Evolutionary conservation across 1,140 invertebrate genomes (phyloP).

Genomic region (Dendroctonus ponderosae): DNA sequence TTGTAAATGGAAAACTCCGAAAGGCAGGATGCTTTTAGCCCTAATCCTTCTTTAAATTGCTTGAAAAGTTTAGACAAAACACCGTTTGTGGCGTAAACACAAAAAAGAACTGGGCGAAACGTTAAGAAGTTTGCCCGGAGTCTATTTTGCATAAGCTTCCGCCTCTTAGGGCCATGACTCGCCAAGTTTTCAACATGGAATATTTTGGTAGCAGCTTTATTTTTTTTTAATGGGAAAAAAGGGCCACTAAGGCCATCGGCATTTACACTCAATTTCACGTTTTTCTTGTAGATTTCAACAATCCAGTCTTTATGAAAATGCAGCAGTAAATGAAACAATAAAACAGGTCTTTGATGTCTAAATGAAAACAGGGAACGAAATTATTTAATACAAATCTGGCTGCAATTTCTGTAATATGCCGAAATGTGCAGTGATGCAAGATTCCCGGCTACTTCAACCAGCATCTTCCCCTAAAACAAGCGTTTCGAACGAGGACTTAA

Average conservation of each 20-base stretch:
- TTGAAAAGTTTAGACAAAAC: slow-evolving; percentile 16
- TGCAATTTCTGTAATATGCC: background rate
- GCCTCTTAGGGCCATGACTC: slow-evolving; percentile 2
- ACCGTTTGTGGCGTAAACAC: slow-evolving; percentile 6
- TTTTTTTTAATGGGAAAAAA: background rate
- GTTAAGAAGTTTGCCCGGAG: slow-evolving; percentile 10
- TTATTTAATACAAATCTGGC: background rate
- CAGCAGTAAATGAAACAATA: background rate
- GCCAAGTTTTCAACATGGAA: background rate
- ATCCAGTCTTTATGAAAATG: background rate
- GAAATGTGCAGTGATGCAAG: background rate
- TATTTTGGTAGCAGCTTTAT: background rate
- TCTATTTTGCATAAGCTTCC: slow-evolving; percentile 19
- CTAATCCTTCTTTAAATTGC: slow-evolving; percentile 7
- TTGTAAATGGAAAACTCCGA: slow-evolving; percentile 13
- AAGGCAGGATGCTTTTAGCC: slow-evolving; percentile 9
- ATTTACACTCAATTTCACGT: background rate
- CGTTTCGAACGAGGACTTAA: background rate
- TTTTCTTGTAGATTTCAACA: background rate
- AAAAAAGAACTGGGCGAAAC: slow-evolving; percentile 12
- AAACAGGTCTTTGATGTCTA: background rate
- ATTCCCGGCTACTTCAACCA: background rate
- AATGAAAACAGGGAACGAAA: background rate
- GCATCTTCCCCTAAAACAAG: too few relatives aligned
- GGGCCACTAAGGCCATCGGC: background rate